phyloP scores from a whole-genome alignment of 2,797 vertebrate species.

The Gallinago stenura region DNA sequence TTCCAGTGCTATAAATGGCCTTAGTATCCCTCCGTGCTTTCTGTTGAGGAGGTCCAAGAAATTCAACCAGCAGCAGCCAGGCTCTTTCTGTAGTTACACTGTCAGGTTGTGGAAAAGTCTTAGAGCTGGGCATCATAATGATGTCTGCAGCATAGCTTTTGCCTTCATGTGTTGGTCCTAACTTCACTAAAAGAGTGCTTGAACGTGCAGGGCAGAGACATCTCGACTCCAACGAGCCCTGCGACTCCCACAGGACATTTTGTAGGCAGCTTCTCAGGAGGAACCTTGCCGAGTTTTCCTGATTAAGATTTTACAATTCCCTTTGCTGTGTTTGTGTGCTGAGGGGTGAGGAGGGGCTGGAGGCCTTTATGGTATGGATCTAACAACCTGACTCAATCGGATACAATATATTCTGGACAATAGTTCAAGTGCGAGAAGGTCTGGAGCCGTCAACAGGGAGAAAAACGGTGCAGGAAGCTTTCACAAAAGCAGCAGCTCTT shows the following conservation, averaged over 20 bases:
- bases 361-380: neutral
- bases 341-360: neutral
- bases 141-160: neutral
- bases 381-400: neutral
- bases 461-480: neutral
- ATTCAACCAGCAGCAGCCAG: neutral
- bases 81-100: neutral
- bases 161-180: neutral
- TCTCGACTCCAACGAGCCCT: neutral
- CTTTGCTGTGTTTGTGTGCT: neutral
- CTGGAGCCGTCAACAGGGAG: neutral
- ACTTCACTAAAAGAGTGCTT: neutral
- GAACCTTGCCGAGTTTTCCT: constrained; percentile 24
- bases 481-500: constrained; percentile 28
- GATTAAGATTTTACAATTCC: constrained; percentile 36
- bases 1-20: neutral
- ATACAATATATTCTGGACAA: neutral
- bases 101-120: neutral
- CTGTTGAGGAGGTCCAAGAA: neutral
- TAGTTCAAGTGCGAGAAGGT: neutral
- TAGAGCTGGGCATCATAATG: neutral
- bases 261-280: neutral
- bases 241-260: neutral
- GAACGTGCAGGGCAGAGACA: neutral
- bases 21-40: neutral